Evolutionary conservation across 2,113 vertebrate genomes (phyloP).

Genomic region (Brienomyrus longianalis): DNA sequence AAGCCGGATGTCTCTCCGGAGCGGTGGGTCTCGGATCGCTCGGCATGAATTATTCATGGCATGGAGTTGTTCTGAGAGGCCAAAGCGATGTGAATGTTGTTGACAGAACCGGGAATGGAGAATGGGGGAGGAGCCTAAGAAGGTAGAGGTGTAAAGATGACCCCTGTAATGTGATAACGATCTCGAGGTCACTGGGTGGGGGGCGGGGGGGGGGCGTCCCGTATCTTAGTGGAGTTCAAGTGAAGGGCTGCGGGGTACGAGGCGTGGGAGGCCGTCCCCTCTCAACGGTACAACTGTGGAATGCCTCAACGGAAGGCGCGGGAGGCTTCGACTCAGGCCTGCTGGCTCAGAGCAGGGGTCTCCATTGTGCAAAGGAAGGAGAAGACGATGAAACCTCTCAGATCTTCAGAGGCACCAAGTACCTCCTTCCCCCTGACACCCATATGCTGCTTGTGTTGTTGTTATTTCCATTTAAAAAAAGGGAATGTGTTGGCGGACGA

Average conservation of each 20-base stretch:
- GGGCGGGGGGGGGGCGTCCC: not conserved
- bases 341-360: not conserved
- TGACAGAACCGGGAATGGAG: not conserved
- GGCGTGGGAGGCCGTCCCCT: conserved; percentile 6
- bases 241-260: not conserved
- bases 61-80: not conserved
- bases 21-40: not conserved
- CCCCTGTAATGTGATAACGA: not conserved
- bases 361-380: not conserved
- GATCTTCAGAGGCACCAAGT: not conserved
- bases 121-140: not conserved
- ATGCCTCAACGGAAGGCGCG: conserved; percentile 5
- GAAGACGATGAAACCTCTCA: not conserved
- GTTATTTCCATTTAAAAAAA: not conserved
- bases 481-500: not conserved
- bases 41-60: not conserved
- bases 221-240: not conserved
- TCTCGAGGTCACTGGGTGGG: not conserved
- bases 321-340: conserved; percentile 1
- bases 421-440: not conserved
- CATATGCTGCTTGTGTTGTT: not conserved
- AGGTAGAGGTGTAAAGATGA: not conserved
- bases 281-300: not conserved
- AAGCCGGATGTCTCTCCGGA: not conserved
- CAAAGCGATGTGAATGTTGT: not conserved